A percentile compares a stretch with the other conserved stretches of the same genome.
Conservation (phyloP, 1,140 invertebrate genomes). For the Phortica variegata region DNA sequence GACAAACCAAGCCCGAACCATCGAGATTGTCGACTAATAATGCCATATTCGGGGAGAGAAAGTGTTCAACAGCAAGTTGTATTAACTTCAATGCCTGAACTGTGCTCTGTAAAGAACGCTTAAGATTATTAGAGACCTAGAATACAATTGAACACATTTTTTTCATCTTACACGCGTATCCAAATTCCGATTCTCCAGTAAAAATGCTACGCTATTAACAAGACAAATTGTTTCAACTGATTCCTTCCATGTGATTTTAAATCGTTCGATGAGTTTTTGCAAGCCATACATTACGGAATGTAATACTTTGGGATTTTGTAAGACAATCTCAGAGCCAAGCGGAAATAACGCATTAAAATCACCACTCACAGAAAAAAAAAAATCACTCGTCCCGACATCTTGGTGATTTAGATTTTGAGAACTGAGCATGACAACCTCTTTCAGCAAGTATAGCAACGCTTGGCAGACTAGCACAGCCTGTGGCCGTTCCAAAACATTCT, state of each 20-base stretch:
- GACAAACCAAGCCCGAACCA: conserved; percentile 64
- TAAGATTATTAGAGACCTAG: not conserved
- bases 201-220: conserved; percentile 50
- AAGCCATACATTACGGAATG: conserved; percentile 65
- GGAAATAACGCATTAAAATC: too few relatives aligned
- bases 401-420: too few relatives aligned
- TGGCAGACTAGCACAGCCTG: conserved; percentile 72
- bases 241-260: conserved; percentile 73
- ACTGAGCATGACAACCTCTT: conserved; percentile 60
- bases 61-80: conserved; percentile 69
- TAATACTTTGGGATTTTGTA: conserved; percentile 58
- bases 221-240: conserved; percentile 50
- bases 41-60: conserved; percentile 72
- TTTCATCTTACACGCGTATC: conserved; percentile 48
- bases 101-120: conserved; percentile 63
- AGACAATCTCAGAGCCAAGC: conserved; percentile 28
- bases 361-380: too few relatives aligned
- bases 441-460: conserved; percentile 66
- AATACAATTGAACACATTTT: too few relatives aligned
- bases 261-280: conserved; percentile 65
- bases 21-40: conserved; percentile 66
- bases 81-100: conserved; percentile 69
- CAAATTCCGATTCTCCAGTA: conserved; percentile 55
- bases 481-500: conserved; percentile 62
- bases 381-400: too few relatives aligned